Conservation (phyloP, 2,113 vertebrate genomes). For the sheep (Ovis aries) region DNA sequence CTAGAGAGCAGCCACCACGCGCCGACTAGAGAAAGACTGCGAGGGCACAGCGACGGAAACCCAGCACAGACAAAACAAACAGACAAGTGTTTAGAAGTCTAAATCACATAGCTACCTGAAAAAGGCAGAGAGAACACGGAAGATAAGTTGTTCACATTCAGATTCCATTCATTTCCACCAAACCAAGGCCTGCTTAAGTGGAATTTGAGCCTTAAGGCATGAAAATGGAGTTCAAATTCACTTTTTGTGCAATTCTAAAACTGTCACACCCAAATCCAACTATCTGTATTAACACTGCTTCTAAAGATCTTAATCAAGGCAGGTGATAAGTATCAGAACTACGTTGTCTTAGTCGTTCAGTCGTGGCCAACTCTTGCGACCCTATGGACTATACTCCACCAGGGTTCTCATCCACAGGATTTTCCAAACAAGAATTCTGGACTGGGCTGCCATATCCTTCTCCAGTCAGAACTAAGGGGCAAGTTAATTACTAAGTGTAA, state of each 20-base stretch:
- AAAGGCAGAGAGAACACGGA: rapidly evolving
- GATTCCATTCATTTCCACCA: background rate
- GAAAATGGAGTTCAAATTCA: background rate
- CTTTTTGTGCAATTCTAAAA: background rate
- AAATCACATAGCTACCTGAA: background rate
- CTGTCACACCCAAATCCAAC: background rate
- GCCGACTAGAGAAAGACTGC: background rate
- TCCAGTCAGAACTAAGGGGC: background rate
- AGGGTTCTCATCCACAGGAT: background rate
- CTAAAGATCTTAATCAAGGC: background rate
- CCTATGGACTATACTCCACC: background rate
- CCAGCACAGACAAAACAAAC: background rate
- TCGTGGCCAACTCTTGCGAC: rapidly evolving
- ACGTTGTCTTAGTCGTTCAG: rapidly evolving
- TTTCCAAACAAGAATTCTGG: background rate
- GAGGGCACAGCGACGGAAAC: rapidly evolving
- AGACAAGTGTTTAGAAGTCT: rapidly evolving
- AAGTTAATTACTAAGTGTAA: background rate
- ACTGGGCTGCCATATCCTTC: background rate
- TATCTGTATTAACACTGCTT: background rate
- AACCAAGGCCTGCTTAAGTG: background rate
- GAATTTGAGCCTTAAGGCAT: background rate
- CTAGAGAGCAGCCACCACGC: background rate
- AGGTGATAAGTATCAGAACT: background rate
- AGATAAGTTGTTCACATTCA: background rate